Conservation (phyloP, 2,797 vertebrate genomes). For the Chaunax sp. region DNA sequence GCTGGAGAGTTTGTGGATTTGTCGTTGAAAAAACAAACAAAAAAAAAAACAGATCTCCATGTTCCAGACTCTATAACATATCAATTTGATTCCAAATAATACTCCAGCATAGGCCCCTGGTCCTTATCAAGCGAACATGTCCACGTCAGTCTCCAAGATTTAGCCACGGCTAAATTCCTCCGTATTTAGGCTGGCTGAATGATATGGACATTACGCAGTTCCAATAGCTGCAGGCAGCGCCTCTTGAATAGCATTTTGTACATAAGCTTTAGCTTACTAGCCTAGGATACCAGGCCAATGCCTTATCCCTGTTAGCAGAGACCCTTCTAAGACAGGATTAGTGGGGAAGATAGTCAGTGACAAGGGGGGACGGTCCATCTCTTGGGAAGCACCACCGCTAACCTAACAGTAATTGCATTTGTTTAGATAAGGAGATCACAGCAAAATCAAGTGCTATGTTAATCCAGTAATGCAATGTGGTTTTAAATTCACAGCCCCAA, state of each 20-base stretch:
- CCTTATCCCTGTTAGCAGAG: slow-evolving; percentile 98
- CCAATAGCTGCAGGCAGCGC: slow-evolving; percentile 89
- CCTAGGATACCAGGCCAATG: slow-evolving; percentile 86
- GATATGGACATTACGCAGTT: slow-evolving; percentile 83
- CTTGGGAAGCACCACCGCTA: slow-evolving; percentile 85
- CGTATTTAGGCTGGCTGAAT: slow-evolving; percentile 84
- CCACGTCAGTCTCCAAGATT: slow-evolving; percentile 84
- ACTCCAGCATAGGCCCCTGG: slow-evolving; percentile 67
- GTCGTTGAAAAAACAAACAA: slow-evolving; percentile 78
- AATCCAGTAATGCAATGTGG: slow-evolving; percentile 56
- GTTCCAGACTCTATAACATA: slow-evolving; percentile 79
- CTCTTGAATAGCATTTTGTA: slow-evolving; percentile 88
- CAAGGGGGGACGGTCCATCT: slow-evolving; percentile 92
- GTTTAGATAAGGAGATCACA: slow-evolving; percentile 86
- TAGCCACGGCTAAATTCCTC: slow-evolving; percentile 85
- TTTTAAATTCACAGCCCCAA: slow-evolving; percentile 51
- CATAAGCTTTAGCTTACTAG: slow-evolving; percentile 89
- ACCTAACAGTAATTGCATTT: slow-evolving; percentile 87
- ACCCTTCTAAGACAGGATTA: slow-evolving; percentile 98
- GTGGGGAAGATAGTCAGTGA: slow-evolving; percentile 89
- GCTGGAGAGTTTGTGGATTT: slow-evolving; percentile 80
- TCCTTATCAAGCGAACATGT: slow-evolving; percentile 83
- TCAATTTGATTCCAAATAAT: slow-evolving; percentile 84
- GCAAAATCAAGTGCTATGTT: slow-evolving; percentile 69
- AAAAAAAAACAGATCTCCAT: slow-evolving; percentile 78